These are phyloP conservation scores for Toxostoma redivivum DNA, from an alignment of 2,113 vertebrate species.

Conservation along the genomic window DNA sequence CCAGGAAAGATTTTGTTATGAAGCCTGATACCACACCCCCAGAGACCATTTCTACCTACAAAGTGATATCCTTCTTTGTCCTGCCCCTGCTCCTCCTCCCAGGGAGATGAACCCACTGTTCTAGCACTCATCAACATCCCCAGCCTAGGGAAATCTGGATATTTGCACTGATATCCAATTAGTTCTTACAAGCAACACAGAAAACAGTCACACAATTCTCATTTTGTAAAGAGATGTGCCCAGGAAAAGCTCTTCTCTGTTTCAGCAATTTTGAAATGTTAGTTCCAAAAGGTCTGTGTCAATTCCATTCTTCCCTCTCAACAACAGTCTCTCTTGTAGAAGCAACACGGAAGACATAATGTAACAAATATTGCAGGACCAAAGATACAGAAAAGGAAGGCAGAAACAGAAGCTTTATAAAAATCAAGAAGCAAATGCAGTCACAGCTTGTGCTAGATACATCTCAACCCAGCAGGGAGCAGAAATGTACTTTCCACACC, in stretches of 20 bases:
- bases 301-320: neutral
- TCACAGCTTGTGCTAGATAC: neutral
- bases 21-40: neutral
- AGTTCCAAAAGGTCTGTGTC: neutral
- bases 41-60: neutral
- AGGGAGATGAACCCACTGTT: neutral
- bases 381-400: neutral
- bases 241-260: neutral
- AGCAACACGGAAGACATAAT: neutral
- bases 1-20: neutral
- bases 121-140: neutral
- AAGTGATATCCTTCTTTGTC: neutral
- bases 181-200: neutral
- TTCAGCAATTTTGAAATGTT: neutral
- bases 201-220: neutral
- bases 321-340: neutral
- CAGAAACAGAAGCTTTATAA: neutral
- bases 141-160: neutral
- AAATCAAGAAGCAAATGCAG: neutral
- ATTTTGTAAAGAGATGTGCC: neutral
- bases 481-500: neutral
- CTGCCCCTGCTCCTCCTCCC: neutral
- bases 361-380: neutral
- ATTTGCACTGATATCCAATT: neutral
- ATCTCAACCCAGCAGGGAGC: neutral